Percentiles rank a stretch among this genome's conserved stretches.
These are phyloP conservation scores for Manis pentadactyla DNA, from an alignment of 2,797 vertebrate species.

Conservation along the genomic window DNA sequence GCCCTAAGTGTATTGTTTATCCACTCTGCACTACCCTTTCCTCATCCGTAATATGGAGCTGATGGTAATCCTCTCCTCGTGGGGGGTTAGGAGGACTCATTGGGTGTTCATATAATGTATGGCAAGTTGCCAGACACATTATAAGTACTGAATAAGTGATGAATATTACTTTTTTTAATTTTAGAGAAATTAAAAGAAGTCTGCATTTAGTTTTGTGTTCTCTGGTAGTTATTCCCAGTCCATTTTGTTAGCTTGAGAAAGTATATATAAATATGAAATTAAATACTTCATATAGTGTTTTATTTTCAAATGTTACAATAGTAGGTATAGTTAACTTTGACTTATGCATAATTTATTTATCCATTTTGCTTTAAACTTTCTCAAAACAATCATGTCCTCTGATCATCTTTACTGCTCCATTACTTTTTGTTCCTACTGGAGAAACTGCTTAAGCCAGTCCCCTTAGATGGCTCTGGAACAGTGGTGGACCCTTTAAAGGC, in stretches of 20 bases:
- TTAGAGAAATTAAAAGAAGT: not conserved
- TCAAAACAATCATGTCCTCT: not conserved
- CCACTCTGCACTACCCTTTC: not conserved
- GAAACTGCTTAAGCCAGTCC: not conserved
- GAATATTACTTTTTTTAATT: not conserved
- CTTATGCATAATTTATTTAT: not conserved
- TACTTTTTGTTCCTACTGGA: not conserved
- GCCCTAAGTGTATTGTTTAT: not conserved
- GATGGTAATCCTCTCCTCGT: not conserved
- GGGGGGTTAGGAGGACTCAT: not conserved
- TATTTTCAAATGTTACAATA: not conserved
- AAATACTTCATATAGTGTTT: slow-evolving; percentile 22
- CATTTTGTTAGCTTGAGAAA: not conserved
- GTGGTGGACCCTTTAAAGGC: not conserved
- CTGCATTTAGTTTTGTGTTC: not conserved
- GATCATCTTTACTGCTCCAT: not conserved
- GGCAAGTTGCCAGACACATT: not conserved
- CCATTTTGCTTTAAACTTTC: not conserved
- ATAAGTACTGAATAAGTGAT: not conserved
- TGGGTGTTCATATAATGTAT: not conserved
- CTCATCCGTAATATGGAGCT: not conserved
- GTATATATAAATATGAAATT: not conserved
- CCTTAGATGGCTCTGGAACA: not conserved
- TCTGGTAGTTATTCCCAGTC: not conserved
- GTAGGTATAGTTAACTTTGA: not conserved